Conservation (phyloP, 1,140 invertebrate species). For the Apis florea region DNA sequence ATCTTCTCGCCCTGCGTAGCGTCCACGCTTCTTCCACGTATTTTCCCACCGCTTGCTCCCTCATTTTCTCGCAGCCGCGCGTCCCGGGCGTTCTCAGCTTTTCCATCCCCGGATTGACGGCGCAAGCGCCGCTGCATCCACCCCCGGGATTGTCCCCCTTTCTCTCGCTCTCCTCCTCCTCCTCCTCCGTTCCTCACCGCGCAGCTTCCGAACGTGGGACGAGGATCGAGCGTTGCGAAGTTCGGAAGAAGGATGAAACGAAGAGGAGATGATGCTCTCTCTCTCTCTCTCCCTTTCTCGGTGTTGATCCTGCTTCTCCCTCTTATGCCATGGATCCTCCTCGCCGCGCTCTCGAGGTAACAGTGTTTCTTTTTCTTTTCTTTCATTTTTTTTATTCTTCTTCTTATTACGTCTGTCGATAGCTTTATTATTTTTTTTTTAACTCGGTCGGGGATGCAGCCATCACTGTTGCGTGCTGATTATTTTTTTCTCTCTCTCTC, state of each 20-base stretch:
- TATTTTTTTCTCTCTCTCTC: not conserved
- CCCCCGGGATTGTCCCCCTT: conserved; percentile 63
- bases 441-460: not conserved
- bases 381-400: not conserved
- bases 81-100: conserved; percentile 80
- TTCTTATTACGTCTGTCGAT: not conserved
- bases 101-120: conserved; percentile 74
- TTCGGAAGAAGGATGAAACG: too few species aligned
- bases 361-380: too few species aligned
- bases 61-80: conserved; percentile 21
- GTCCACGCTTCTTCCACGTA: conserved; percentile 13
- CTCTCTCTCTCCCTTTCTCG: not conserved
- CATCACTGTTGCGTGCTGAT: not conserved
- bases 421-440: not conserved
- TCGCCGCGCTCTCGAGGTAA: too few species aligned
- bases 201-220: too few species aligned
- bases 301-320: not conserved
- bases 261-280: not conserved
- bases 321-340: not conserved
- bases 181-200: not conserved
- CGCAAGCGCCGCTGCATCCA: conserved; percentile 68
- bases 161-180: conserved; percentile 26
- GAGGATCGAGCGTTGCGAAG: not conserved
- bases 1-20: conserved; percentile 12
- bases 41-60: not conserved